A percentile compares a stretch with the other conserved stretches of the same genome.
Evolutionary conservation across 37 sponge, comb jelly and placozoan species (phyloP).

Genomic region (Lycopodina hypogea): DNA sequence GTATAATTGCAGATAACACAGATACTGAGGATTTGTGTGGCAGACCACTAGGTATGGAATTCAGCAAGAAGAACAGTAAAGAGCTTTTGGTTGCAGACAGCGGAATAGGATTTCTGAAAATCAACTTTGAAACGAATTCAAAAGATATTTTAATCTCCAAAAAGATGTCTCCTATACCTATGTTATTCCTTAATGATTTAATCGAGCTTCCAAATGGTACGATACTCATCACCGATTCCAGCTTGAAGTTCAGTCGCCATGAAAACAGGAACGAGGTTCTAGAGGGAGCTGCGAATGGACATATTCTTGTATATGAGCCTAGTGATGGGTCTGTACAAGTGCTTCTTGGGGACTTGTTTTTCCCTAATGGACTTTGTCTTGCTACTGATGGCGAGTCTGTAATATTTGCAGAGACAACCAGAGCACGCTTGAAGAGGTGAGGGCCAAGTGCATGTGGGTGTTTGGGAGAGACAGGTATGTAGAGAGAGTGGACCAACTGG

Average conservation of each 20-base stretch:
- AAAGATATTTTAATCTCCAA: slow-evolving; percentile 14
- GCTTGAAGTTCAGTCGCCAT: slow-evolving; percentile 38
- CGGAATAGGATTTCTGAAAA: slow-evolving; percentile 41
- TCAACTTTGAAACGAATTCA: slow-evolving; percentile 34
- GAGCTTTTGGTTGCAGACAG: slow-evolving; percentile 64
- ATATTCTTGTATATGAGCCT: slow-evolving; percentile 65
- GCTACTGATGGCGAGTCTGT: slow-evolving; percentile 47
- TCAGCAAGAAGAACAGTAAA: slow-evolving; percentile 8
- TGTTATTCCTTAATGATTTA: slow-evolving; percentile 42
- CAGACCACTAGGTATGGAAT: slow-evolving; percentile 68
- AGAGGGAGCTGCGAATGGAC: slow-evolving; percentile 62
- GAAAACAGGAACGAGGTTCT: slow-evolving; percentile 46
- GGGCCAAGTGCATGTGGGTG: no score
- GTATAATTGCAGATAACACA: no score
- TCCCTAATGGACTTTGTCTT: slow-evolving; percentile 80
- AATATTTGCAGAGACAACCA: slow-evolving; percentile 63
- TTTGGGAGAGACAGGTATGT: neutral
- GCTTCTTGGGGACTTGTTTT: slow-evolving; percentile 37
- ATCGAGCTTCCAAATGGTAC: slow-evolving; percentile 60
- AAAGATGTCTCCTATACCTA: neutral
- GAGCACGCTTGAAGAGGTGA: slow-evolving; percentile 72
- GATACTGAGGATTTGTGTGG: slow-evolving; percentile 58
- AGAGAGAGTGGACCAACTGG: neutral
- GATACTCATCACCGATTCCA: slow-evolving; percentile 70
- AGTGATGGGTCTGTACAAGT: slow-evolving; percentile 16